These are phyloP conservation scores for Crenuchus spilurus DNA, from an alignment of 2,797 vertebrate genomes.

Conservation along the genomic window DNA sequence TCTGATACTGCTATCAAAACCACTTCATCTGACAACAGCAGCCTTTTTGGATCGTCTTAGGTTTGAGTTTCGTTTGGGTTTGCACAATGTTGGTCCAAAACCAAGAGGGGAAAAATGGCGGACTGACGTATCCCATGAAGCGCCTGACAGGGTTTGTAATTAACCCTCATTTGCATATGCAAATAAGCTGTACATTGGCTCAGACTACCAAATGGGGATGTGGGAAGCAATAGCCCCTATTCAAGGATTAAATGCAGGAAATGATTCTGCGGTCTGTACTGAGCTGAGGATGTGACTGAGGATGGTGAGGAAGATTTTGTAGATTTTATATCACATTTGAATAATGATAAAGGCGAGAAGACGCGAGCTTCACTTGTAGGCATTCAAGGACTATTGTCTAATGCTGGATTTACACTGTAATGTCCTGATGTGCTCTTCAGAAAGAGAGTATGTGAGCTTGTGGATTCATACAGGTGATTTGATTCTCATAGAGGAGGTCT, in stretches of 20 bases:
- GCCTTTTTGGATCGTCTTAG: conserved; percentile 7
- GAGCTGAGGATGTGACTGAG: neutral
- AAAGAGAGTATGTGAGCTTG: no score
- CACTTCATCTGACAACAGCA: neutral
- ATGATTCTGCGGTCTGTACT: conserved; percentile 10
- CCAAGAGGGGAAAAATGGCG: conserved; percentile 72
- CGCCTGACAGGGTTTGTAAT: conserved; percentile 80
- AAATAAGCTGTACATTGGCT: conserved; percentile 74
- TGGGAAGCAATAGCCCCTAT: conserved; percentile 39
- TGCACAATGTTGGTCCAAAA: conserved; percentile 50
- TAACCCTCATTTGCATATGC: conserved; percentile 83
- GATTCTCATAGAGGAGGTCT: no score
- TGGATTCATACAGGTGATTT: no score
- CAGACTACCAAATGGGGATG: conserved; percentile 65
- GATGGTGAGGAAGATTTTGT: neutral
- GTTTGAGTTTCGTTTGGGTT: conserved; percentile 26
- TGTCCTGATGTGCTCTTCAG: no score
- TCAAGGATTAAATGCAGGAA: conserved; percentile 21
- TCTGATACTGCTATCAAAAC: neutral
- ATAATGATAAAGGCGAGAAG: no score
- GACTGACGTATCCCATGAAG: conserved; percentile 73
- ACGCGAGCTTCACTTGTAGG: no score
- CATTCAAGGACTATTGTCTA: no score
- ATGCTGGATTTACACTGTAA: no score
- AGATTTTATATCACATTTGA: no score